These are phyloP conservation scores for Chouioia cunea DNA, from an alignment of 2,888 invertebrate genomes.

Conservation along the genomic window DNA sequence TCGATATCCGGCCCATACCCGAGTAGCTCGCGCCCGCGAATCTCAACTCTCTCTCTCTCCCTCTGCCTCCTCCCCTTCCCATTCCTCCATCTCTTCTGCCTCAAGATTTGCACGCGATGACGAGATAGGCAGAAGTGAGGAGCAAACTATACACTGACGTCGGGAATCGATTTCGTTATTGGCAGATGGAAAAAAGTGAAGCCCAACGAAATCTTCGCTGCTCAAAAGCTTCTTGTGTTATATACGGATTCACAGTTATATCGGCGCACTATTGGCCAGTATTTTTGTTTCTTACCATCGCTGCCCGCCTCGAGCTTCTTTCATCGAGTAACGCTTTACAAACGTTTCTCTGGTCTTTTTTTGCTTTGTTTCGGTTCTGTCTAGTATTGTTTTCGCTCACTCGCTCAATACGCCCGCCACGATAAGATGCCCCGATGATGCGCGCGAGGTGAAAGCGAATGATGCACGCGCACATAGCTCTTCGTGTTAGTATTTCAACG, in stretches of 20 bases:
- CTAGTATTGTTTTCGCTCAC: too few relatives aligned
- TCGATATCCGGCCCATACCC: constrained; percentile 54
- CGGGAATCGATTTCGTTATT: constrained; percentile 43
- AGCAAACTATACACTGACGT: constrained; percentile 28
- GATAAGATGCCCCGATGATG: constrained; percentile 19
- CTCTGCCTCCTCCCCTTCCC: constrained; percentile 28
- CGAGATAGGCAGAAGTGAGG: constrained; percentile 48
- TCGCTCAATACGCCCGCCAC: background rate
- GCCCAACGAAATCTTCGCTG: constrained; percentile 26
- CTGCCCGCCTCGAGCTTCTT: constrained; percentile 19
- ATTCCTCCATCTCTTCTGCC: constrained; percentile 6
- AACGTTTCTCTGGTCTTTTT: background rate
- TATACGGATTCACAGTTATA: constrained; percentile 60
- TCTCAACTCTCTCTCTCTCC: too few relatives aligned
- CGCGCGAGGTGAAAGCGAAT: constrained; percentile 31
- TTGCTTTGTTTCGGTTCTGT: too few relatives aligned
- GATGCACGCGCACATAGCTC: constrained; percentile 6
- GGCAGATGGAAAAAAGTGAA: constrained; percentile 22
- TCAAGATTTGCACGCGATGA: constrained; percentile 52
- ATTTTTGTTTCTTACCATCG: background rate
- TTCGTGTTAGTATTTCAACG: background rate
- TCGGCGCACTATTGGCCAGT: constrained; percentile 38
- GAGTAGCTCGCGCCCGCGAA: background rate
- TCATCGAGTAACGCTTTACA: background rate
- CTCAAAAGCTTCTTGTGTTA: constrained; percentile 49